A percentile compares a stretch with the other conserved stretches of the same genome.
These are phyloP conservation scores for Oreochromis grahami DNA, from an alignment of 2,797 vertebrate species.

Conservation along the genomic window DNA sequence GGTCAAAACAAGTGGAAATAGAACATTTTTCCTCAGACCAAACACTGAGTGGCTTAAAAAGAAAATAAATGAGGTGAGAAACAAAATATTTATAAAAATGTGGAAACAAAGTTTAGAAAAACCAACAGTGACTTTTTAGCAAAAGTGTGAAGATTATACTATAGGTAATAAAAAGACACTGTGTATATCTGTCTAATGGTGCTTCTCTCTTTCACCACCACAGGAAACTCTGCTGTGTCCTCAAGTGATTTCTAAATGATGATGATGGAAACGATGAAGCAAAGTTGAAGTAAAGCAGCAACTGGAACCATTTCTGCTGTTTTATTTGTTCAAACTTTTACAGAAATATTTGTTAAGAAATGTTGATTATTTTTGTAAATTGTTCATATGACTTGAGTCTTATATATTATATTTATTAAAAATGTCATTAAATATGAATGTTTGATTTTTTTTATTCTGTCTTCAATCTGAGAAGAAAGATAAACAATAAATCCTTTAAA, in stretches of 20 bases:
- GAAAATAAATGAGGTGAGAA: not conserved
- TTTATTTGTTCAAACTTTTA: no score
- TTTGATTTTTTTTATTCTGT: not conserved
- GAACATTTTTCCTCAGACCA: no score
- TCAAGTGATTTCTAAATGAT: fast-evolving
- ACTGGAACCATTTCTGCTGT: no score
- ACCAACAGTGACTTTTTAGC: not conserved
- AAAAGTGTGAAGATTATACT: not conserved
- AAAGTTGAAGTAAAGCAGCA: no score
- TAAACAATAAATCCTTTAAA: not conserved
- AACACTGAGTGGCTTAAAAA: not conserved
- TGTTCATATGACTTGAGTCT: not conserved
- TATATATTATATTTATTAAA: not conserved
- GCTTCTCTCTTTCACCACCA: no score
- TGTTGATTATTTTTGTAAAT: not conserved
- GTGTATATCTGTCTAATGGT: no score
- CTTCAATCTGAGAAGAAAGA: not conserved
- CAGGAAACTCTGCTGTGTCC: fast-evolving
- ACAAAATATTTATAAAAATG: not conserved
- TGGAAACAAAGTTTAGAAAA: not conserved
- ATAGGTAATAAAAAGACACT: not conserved
- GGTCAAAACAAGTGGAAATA: fast-evolving
- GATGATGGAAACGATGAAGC: no score
- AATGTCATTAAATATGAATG: fast-evolving
- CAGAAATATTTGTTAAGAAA: not conserved